Percentiles rank a stretch among this genome's conserved stretches.
phyloP scores from a whole-genome alignment of 2,113 vertebrate genomes.

The Osmerus eperlanus region DNA sequence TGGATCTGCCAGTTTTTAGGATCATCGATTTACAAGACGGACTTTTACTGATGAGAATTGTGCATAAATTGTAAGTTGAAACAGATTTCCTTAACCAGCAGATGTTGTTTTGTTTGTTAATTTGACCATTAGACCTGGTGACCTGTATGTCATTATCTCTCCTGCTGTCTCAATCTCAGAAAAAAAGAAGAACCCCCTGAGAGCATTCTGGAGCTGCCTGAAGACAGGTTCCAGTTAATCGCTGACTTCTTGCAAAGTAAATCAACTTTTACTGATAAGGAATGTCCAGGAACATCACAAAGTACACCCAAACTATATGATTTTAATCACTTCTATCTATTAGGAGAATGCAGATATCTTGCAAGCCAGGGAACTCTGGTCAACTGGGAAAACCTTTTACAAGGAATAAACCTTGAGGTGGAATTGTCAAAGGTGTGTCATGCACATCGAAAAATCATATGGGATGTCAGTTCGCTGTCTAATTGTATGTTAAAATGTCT shows the following conservation, averaged over 20 bases:
- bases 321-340: background rate
- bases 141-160: background rate
- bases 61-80: conserved; percentile 79
- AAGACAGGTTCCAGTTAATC: conserved; percentile 71
- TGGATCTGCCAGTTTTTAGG: conserved; percentile 53
- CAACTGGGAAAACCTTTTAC: conserved; percentile 68
- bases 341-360: conserved; percentile 78
- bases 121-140: background rate
- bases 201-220: conserved; percentile 52
- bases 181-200: conserved; percentile 57
- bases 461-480: background rate
- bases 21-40: conserved; percentile 78
- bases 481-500: conserved; percentile 4
- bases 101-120: background rate
- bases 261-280: conserved; percentile 33
- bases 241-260: conserved; percentile 80
- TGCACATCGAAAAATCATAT: background rate
- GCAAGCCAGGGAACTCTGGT: conserved; percentile 61
- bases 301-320: background rate
- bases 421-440: conserved; percentile 84
- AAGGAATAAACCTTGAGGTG: conserved; percentile 70
- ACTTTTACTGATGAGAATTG: conserved; percentile 72
- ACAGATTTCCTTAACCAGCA: background rate
- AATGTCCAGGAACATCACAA: background rate
- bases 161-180: conserved; percentile 36